Conservation (phyloP, 2,888 invertebrate species). For the Hanleya hanleyi region DNA sequence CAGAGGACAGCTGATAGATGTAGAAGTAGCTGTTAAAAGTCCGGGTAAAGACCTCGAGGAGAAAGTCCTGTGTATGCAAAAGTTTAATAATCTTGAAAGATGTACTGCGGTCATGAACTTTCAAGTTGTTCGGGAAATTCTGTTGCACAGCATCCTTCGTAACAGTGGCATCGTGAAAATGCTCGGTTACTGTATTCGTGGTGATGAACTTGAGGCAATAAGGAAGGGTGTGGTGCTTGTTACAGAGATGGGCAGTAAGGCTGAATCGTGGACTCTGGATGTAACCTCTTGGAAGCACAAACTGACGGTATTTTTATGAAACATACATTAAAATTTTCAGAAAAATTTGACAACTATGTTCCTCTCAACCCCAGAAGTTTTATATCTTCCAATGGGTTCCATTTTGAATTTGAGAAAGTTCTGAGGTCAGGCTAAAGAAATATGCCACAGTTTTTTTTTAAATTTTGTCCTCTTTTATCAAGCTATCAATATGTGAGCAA, state of each 20-base stretch:
- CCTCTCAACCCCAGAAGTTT: too few relatives aligned
- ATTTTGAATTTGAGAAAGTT: too few relatives aligned
- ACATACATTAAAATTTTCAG: too few relatives aligned
- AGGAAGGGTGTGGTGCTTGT: slow-evolving; percentile 54
- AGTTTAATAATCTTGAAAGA: slow-evolving; percentile 51
- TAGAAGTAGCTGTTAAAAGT: slow-evolving; percentile 53
- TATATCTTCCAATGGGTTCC: too few relatives aligned
- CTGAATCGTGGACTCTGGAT: slow-evolving; percentile 28
- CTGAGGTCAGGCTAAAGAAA: too few relatives aligned
- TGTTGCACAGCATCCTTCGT: slow-evolving; percentile 48
- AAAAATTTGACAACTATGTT: too few relatives aligned
- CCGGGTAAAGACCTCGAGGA: slow-evolving; percentile 49
- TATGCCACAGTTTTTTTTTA: too few relatives aligned
- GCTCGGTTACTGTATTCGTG: slow-evolving; percentile 62
- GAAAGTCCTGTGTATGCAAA: slow-evolving; percentile 62
- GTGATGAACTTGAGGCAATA: slow-evolving; percentile 46
- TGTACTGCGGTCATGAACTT: slow-evolving; percentile 61
- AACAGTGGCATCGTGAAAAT: slow-evolving; percentile 49
- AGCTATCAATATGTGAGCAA: too few relatives aligned
- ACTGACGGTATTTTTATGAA: slow-evolving; percentile 41
- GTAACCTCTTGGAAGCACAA: slow-evolving; percentile 36
- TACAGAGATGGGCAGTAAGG: slow-evolving; percentile 51
- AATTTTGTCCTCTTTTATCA: too few relatives aligned
- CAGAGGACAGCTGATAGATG: slow-evolving; percentile 27
- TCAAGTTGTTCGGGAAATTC: slow-evolving; percentile 54